Conservation (phyloP, 2,797 vertebrate species). For the Arnoldichthys spilopterus region DNA sequence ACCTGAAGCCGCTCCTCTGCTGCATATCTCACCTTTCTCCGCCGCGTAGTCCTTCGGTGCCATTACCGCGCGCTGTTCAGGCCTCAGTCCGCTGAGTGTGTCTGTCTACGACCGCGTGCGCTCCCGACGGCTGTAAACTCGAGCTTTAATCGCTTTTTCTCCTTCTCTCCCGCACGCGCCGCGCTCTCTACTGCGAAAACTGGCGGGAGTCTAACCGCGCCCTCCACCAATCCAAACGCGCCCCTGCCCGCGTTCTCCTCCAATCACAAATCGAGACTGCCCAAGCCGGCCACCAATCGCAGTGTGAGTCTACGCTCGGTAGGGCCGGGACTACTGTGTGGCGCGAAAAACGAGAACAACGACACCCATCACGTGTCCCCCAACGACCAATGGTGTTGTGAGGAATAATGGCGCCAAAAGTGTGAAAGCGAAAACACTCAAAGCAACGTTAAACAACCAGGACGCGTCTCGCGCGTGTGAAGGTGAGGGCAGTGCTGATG, state of each 20-base stretch:
- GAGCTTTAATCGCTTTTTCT: neutral
- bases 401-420: constrained; percentile 72
- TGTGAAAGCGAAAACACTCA: neutral
- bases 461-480: no score
- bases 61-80: constrained; percentile 68
- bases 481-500: no score
- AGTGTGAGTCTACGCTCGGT: neutral
- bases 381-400: constrained; percentile 41
- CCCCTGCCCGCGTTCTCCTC: constrained; percentile 15
- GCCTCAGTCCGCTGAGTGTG: neutral
- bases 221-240: neutral
- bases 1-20: no score
- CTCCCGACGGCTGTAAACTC: neutral
- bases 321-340: constrained; percentile 67
- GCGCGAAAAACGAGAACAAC: constrained; percentile 73
- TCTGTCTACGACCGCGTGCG: neutral
- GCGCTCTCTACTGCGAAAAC: constrained; percentile 67
- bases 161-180: neutral
- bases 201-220: constrained; percentile 78
- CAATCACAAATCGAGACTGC: constrained; percentile 22
- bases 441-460: no score
- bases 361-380: constrained; percentile 62
- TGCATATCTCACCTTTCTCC: constrained; percentile 86
- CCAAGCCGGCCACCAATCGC: constrained; percentile 19
- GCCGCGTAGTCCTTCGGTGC: constrained; percentile 85